Evolutionary conservation across 2,113 vertebrate genomes (phyloP), one percentile per base, ranked within the genome.

Genomic region (Clarias macrocephalus): DNA sequence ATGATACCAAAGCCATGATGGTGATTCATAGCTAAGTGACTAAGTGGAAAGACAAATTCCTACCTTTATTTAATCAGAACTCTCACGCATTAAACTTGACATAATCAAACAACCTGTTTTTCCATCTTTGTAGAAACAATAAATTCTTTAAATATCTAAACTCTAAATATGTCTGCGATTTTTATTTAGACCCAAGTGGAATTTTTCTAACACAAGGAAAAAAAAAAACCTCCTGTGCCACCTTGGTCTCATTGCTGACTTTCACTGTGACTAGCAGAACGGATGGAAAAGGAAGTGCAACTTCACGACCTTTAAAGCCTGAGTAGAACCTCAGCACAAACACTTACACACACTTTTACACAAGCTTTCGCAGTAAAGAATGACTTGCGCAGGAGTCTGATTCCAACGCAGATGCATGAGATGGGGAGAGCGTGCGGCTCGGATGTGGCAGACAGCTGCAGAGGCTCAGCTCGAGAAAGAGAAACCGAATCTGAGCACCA

Each of bases 401-500:
- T 77, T 63, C n/a, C 48, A 63, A 28, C 83, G 13, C 54, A 25
- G 68, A 82, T 66, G 28, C 9, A 16, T 85, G 62, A 85, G 79
- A 52, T 73, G 80, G 80, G 83, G 25, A 68, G 83, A 52, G 66
- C 81, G 59, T 85, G 89, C 86, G 73, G 81, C 85, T 91, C 89
- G 91, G 91, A 90, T 92, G 90, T 86, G 90, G 88, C 70, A 8
- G 85, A 90, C 93, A 95, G 92, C 92, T 94, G 93, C 91, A 87
- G 66, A 37, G 70, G 37, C 30, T 89, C 90, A 89, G 92, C 91
- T 91, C 93, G 80, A 88, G 86, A 91, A 92, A 91, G 86, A 82
- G 84, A 91, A 93, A 91, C 87, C 73, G 60, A 83, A 85, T 88
- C 84, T 77, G 83, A 91, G 87, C 90, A 88, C 91, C 91, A 92